A percentile compares a stretch with the other conserved stretches of the same genome.
phyloP scores from a whole-genome alignment of 2,797 vertebrate genomes.

The Chanos chanos region DNA sequence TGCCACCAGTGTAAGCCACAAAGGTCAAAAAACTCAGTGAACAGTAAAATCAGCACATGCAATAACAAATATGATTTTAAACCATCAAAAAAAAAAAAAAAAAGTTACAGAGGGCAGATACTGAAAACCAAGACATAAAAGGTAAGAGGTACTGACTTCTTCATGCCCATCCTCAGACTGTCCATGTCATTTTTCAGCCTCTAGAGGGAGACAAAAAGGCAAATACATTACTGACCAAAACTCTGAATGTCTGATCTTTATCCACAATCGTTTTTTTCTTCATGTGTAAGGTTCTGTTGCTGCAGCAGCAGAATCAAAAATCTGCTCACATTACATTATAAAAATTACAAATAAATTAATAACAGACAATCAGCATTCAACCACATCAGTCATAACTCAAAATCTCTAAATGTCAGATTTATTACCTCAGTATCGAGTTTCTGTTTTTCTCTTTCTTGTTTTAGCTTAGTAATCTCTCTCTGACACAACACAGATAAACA shows the following conservation, averaged over 20 bases:
- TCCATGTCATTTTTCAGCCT: conserved; percentile 26
- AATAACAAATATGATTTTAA: too few species aligned
- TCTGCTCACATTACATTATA: too few species aligned
- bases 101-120: not conserved
- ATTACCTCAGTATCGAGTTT: conserved; percentile 39
- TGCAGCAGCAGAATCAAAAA: conserved; percentile 15
- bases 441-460: conserved; percentile 27
- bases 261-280: too few species aligned
- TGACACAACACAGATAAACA: conserved; percentile 7
- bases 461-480: conserved; percentile 40
- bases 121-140: not conserved
- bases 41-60: not conserved
- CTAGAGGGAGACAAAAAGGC: conserved; percentile 15
- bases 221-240: too few species aligned
- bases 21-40: not conserved
- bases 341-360: too few species aligned
- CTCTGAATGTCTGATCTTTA: too few species aligned
- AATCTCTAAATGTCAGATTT: not conserved
- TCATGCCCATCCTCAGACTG: conserved; percentile 14
- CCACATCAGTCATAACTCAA: not conserved
- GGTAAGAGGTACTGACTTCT: conserved; percentile 21
- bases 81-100: not conserved
- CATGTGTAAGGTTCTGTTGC: conserved; percentile 17
- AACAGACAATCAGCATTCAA: too few species aligned
- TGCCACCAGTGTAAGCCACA: not conserved